A percentile compares a stretch with the other conserved stretches of the same genome.
These are phyloP conservation scores for Tetramorium simillimum DNA, from an alignment of 1,140 invertebrate genomes.

Conservation along the genomic window DNA sequence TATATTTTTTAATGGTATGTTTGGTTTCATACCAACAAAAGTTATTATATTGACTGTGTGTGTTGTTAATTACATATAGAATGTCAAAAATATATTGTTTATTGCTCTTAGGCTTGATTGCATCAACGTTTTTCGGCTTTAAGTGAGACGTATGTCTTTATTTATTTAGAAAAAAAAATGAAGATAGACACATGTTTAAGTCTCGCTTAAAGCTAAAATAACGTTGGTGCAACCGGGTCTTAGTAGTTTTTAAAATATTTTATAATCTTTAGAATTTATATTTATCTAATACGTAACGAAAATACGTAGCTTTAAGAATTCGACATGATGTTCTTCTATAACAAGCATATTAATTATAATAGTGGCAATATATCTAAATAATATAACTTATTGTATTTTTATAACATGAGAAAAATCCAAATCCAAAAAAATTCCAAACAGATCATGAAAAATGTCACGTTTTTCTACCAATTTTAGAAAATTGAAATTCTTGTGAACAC, in stretches of 20 bases:
- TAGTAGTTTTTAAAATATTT: not conserved
- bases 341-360: not conserved
- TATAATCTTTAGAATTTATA: not conserved
- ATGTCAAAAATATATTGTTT: not conserved
- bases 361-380: not conserved
- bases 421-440: not conserved
- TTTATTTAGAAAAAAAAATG: too few relatives aligned
- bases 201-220: too few relatives aligned
- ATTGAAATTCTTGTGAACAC: not conserved
- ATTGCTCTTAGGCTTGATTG: too few relatives aligned
- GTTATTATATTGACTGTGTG: slow-evolving; percentile 1
- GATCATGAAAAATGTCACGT: not conserved
- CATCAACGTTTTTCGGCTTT: too few relatives aligned
- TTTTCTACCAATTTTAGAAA: not conserved
- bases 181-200: too few relatives aligned
- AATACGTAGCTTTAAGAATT: slow-evolving; percentile 1
- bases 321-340: not conserved
- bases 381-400: not conserved
- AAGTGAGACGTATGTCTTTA: too few relatives aligned
- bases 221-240: too few relatives aligned
- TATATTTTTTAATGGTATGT: not conserved
- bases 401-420: not conserved
- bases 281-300: not conserved
- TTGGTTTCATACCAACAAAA: not conserved
- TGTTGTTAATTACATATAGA: not conserved